Evolutionary conservation across 2,113 vertebrate species (phyloP).

Genomic region (Oophaga pumilio): DNA sequence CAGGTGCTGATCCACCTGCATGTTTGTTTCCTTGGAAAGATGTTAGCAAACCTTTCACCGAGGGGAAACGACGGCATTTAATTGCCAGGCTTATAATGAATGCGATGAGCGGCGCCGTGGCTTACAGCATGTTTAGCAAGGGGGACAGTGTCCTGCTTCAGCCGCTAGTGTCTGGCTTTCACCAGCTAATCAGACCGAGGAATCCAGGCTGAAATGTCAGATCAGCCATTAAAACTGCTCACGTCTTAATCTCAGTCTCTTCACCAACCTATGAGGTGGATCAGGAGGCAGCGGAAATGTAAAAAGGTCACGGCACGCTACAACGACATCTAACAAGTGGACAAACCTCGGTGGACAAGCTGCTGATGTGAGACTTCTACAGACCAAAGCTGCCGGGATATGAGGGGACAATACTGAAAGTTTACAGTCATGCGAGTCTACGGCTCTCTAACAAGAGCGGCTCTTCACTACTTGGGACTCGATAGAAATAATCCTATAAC

Average conservation of each 20-base stretch:
- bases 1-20: conserved; percentile 31
- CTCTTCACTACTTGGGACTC: too few relatives aligned
- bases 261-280: conserved; percentile 50
- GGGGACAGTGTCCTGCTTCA: conserved; percentile 54
- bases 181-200: conserved; percentile 59
- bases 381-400: neutral
- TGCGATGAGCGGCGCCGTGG: neutral
- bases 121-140: conserved; percentile 60
- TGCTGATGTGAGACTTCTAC: neutral
- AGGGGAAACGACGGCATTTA: neutral
- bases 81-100: neutral
- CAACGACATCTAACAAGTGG: conserved; percentile 61
- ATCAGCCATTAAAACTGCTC: conserved; percentile 61
- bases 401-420: too few relatives aligned
- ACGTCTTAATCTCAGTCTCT: conserved; percentile 63
- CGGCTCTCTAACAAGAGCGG: too few relatives aligned
- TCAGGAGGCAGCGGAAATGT: conserved; percentile 46
- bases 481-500: neutral
- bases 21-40: neutral
- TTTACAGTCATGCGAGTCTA: neutral
- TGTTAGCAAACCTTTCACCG: conserved; percentile 61
- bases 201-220: conserved; percentile 66
- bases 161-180: conserved; percentile 35
- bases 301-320: conserved; percentile 65
- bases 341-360: conserved; percentile 52